A percentile compares a stretch with the other conserved stretches of the same genome.
Conservation (phyloP, 2,888 invertebrate genomes). For the Aradus depressus region DNA sequence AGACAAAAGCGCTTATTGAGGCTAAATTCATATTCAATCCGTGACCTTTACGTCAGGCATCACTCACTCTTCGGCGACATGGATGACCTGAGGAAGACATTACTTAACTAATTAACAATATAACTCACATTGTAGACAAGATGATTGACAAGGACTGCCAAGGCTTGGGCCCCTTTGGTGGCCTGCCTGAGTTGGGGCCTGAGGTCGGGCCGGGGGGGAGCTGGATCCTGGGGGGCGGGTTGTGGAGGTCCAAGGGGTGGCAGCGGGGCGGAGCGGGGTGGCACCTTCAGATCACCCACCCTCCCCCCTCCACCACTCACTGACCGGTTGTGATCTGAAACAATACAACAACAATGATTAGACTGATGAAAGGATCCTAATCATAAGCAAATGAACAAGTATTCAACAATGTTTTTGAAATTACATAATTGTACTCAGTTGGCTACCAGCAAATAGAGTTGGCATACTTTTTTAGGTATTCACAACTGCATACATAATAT, state of each 20-base stretch:
- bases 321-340: slow-evolving; percentile 39
- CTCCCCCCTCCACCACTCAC: slow-evolving; percentile 27
- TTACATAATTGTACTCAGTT: too few relatives aligned
- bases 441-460: too few relatives aligned
- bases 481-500: too few relatives aligned
- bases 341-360: slow-evolving; percentile 8
- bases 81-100: not conserved
- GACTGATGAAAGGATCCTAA: not conserved
- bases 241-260: slow-evolving; percentile 16
- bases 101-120: not conserved
- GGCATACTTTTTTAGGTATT: too few relatives aligned
- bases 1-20: too few relatives aligned
- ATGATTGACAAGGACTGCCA: slow-evolving; percentile 75
- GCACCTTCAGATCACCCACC: slow-evolving; percentile 18
- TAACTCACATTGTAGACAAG: slow-evolving; percentile 49
- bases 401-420: too few relatives aligned
- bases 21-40: too few relatives aligned
- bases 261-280: slow-evolving; percentile 15
- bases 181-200: slow-evolving; percentile 37
- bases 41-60: too few relatives aligned
- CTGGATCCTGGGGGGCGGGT: slow-evolving; percentile 16
- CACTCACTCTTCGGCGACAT: too few relatives aligned
- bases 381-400: too few relatives aligned
- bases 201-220: slow-evolving; percentile 23
- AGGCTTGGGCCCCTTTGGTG: slow-evolving; percentile 65